Base-by-base conservation (phyloP, 2,113 vertebrate genomes). In the Urocitellus parryii region DNA sequence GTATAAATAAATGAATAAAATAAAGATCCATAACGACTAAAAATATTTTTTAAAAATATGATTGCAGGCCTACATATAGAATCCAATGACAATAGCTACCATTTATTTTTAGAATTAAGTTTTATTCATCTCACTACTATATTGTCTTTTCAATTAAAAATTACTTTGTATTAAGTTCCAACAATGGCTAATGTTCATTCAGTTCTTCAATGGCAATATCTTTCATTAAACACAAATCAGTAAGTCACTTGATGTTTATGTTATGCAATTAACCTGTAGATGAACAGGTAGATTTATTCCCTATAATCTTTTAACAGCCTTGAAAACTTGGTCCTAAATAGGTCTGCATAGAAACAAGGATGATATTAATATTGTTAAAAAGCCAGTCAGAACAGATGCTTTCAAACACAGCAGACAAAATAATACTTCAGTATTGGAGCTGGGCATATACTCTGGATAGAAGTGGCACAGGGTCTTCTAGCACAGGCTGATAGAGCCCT, bases 201-300 rank as follows among this genome's bases (percentile, higher is more conserved):
- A 96, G 20, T 56, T 83, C 45, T 73, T 92, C 53, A 70, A 81
- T 5, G 82, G 29, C 65, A 74, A 24, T 39, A 27, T 58, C n/a
- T 95, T 90, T 92, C 74, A 85, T 70, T 86, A 92, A 92, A 89
- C 22, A 82, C 56, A 72, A 61, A 73, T 87, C 79, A 87, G 63
- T 56, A 79, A 89, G 32, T 90, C 56, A 94, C 25, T 63, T 95
- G 84, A 63, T 34, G n/a, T 74, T 78, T 92, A 24, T 48, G 81
- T 78, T 83, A 77, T 73, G 20, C 20, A 86, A 42, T 87, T 83
- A 91, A 56, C 91, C 67, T 94, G 88, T 79, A 90, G 67, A 58
- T 58, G 56, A 58, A 58, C 56, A 22, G 87, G 27, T 83, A 61
- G 27, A 94, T 70, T 87, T 94, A 74, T 74, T 89, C 74, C 67